A percentile compares a stretch with the other conserved stretches of the same genome.
These are phyloP conservation scores for Phainopepla nitens DNA, from an alignment of 2,113 vertebrate species.

Conservation along the genomic window DNA sequence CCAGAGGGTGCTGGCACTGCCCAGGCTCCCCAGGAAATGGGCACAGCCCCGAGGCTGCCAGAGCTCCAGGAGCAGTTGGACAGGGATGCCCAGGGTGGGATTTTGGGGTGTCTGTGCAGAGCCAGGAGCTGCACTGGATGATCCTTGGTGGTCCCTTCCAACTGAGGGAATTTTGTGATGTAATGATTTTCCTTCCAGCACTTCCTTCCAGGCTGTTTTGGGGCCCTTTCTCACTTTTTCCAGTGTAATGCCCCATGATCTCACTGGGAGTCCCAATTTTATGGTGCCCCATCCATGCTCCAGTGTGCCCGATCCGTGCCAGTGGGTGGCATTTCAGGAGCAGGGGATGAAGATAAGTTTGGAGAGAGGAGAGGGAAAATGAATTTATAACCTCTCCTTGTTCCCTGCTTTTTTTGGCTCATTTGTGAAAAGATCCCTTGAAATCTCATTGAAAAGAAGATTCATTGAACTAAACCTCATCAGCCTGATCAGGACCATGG, in stretches of 20 bases:
- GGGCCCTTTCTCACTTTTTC: neutral
- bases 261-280: neutral
- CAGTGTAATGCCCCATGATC: neutral
- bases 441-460: neutral
- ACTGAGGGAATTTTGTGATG: neutral
- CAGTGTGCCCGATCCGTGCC: accelerated
- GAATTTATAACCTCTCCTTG: neutral
- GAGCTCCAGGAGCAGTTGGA: neutral
- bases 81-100: neutral
- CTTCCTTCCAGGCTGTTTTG: neutral
- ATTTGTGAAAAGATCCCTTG: neutral
- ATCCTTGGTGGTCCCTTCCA: accelerated
- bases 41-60: neutral
- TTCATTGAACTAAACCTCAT: neutral
- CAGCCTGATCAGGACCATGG: neutral
- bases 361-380: neutral
- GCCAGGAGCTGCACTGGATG: accelerated
- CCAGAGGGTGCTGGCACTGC: neutral
- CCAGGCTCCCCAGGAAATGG: neutral
- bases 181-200: neutral
- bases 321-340: neutral
- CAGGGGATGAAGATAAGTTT: neutral
- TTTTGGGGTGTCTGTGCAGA: neutral
- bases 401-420: neutral
- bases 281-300: accelerated